phyloP scores from a whole-genome alignment of 37 sponge, comb jelly and placozoan genomes.

The Oopsacas minuta region DNA sequence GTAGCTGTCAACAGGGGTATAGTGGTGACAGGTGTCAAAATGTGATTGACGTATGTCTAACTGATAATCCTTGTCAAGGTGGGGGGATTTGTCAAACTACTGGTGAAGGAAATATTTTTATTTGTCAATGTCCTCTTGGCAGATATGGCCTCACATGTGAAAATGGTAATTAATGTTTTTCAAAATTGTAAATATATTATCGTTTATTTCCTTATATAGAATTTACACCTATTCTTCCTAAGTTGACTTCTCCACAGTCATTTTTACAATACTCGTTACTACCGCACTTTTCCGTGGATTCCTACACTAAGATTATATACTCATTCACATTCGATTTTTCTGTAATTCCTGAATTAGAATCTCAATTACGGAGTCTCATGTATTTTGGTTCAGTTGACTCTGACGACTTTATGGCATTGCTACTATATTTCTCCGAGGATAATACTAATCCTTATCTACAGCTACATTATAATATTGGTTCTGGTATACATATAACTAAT shows the following conservation, averaged over 20 bases:
- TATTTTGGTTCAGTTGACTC: neutral
- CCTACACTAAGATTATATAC: neutral
- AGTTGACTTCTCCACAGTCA: neutral
- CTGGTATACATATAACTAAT: neutral
- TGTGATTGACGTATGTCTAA: neutral
- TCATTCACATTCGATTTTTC: conserved; percentile 12
- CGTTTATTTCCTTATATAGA: neutral
- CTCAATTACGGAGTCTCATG: neutral
- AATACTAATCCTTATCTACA: neutral
- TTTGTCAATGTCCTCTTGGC: conserved; percentile 41
- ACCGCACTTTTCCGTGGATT: neutral
- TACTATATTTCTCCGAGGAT: neutral
- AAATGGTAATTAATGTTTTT: conserved; percentile 23
- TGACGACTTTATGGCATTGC: neutral
- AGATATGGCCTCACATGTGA: conserved; percentile 40
- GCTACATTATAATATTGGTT: neutral
- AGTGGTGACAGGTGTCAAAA: conserved; percentile 11
- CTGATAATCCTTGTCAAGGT: conserved; percentile 41
- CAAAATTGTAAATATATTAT: neutral
- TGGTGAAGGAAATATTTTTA: conserved; percentile 22
- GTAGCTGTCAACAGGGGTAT: conserved; percentile 14
- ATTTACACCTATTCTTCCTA: neutral
- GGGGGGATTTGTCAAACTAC: conserved; percentile 35
- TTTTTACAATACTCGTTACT: neutral
- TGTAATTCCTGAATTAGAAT: neutral